Percentiles rank a stretch among this genome's conserved stretches.
phyloP scores from a whole-genome alignment of 1,140 invertebrate genomes.

The Yoshiicerus persimilis region DNA sequence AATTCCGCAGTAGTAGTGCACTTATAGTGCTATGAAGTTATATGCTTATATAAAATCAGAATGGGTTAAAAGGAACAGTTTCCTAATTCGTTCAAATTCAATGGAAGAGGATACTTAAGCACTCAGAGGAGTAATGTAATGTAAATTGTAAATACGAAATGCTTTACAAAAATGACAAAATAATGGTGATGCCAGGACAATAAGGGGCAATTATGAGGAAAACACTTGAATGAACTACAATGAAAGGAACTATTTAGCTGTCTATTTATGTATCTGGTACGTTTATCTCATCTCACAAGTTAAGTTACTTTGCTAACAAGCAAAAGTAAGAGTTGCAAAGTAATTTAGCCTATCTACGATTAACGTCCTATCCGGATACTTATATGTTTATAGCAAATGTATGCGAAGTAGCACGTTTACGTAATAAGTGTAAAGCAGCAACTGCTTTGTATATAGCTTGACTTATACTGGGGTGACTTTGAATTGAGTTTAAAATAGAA shows the following conservation, averaged over 20 bases:
- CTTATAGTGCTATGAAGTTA: neutral
- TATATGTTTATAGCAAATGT: neutral
- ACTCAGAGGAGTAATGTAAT: slow-evolving; percentile 1
- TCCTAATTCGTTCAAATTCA: neutral
- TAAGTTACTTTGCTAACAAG: neutral
- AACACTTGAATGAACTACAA: slow-evolving; percentile 9
- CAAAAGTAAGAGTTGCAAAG: neutral
- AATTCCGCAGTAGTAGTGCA: no score
- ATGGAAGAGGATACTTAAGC: neutral
- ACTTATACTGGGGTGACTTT: no score
- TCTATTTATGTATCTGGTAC: neutral
- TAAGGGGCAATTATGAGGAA: slow-evolving; percentile 12
- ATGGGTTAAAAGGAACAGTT: neutral
- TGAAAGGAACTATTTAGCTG: neutral
- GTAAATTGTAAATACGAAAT: neutral
- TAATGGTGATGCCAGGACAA: slow-evolving; percentile 20
- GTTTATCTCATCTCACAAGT: neutral
- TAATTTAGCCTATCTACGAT: neutral
- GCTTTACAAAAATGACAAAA: slow-evolving; percentile 16
- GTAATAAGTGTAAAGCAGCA: no score
- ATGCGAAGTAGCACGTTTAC: neutral
- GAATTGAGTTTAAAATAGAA: neutral
- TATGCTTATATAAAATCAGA: neutral
- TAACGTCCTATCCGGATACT: neutral
- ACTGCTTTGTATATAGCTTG: no score